These are phyloP conservation scores for Lapara coniferarum DNA, from an alignment of 2,888 invertebrate species.

Conservation along the genomic window DNA sequence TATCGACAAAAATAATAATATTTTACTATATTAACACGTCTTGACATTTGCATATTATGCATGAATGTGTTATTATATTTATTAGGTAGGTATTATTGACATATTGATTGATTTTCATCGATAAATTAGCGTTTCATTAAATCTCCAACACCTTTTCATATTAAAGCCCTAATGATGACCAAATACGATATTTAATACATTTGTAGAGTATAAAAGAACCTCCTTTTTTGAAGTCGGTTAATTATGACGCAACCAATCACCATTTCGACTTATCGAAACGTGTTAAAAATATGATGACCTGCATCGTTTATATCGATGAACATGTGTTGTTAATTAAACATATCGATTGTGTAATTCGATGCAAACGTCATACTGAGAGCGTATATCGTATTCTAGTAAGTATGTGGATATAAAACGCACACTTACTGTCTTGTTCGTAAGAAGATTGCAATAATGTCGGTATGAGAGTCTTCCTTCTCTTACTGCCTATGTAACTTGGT, in stretches of 20 bases:
- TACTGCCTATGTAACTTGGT: constrained; percentile 47
- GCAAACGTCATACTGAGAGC: not conserved
- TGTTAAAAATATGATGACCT: not conserved
- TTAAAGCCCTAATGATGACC: not conserved
- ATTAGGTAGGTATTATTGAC: not conserved
- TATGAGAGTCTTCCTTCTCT: constrained; percentile 58
- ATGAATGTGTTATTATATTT: not conserved
- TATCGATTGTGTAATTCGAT: not conserved
- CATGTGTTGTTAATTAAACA: not conserved
- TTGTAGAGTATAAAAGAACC: not conserved
- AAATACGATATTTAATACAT: not conserved
- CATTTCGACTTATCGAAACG: not conserved
- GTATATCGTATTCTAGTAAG: not conserved
- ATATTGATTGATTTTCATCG: not conserved
- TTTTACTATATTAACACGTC: not conserved
- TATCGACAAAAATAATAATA: not conserved
- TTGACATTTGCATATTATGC: not conserved
- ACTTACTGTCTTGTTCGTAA: constrained; percentile 73
- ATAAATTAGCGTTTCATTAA: not conserved
- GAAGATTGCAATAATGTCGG: constrained; percentile 44
- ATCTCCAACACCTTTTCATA: not conserved
- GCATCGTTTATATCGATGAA: not conserved
- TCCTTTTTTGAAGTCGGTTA: too few species aligned
- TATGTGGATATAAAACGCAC: constrained; percentile 30
- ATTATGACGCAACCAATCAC: constrained; percentile 9